Percentiles rank a stretch among this genome's conserved stretches.
phyloP scores from a whole-genome alignment of 1,140 invertebrate genomes.

The Camponotus floridanus region DNA sequence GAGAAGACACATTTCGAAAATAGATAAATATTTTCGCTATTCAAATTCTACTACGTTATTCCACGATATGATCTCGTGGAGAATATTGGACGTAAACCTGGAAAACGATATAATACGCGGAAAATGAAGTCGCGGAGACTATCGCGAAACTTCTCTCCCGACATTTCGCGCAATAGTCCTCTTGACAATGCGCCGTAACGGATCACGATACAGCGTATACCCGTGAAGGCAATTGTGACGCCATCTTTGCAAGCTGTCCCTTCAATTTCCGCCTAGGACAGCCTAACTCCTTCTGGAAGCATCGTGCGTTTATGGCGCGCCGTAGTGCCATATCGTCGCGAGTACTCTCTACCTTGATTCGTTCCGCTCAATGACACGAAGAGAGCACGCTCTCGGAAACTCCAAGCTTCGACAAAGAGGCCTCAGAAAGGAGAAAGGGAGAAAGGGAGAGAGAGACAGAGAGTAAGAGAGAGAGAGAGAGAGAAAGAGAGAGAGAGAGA shows the following conservation, averaged over 20 bases:
- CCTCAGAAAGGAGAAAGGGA: neutral
- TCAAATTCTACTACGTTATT: neutral
- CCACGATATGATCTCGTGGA: neutral
- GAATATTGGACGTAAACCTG: neutral
- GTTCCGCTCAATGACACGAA: conserved; percentile 38
- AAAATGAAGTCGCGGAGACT: neutral
- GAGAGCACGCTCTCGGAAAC: conserved; percentile 56
- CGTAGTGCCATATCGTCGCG: conserved; percentile 57
- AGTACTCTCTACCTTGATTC: conserved; percentile 8
- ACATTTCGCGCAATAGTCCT: neutral
- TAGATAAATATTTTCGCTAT: neutral
- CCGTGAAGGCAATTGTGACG: conserved; percentile 65
- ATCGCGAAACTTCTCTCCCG: neutral
- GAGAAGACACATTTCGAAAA: neutral
- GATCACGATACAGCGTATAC: neutral
- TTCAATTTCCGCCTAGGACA: conserved; percentile 67
- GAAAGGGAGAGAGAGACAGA: neutral
- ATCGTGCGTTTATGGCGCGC: conserved; percentile 55
- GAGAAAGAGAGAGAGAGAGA: conserved; percentile 42
- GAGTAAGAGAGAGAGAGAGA: neutral
- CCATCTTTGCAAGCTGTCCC: conserved; percentile 42
- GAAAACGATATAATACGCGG: neutral
- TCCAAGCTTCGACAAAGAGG: conserved; percentile 62
- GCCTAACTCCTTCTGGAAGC: conserved; percentile 47
- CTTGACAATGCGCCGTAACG: conserved; percentile 12